These are phyloP conservation scores for Cryptophagus acutangulus DNA, from an alignment of 2,888 invertebrate genomes.

Conservation along the genomic window DNA sequence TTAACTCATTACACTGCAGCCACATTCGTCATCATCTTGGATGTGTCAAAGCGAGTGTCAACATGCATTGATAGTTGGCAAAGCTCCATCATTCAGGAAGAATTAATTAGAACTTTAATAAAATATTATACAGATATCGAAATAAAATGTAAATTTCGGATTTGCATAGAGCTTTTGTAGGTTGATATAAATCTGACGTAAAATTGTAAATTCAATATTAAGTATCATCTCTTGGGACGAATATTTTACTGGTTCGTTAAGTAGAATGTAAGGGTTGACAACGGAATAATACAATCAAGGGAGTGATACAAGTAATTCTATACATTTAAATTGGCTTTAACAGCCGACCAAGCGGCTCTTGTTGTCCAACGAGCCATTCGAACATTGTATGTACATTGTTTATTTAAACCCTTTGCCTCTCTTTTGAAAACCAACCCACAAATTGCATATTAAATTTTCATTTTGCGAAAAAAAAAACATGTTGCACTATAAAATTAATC, in stretches of 20 bases:
- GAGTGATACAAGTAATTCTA: conserved; percentile 47
- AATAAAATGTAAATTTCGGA: too few relatives aligned
- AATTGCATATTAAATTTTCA: conserved; percentile 9
- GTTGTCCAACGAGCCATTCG: conserved; percentile 30
- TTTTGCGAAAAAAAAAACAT: conserved; percentile 3
- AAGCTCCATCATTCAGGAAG: too few relatives aligned
- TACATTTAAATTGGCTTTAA: conserved; percentile 49
- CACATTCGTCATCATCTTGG: conserved; percentile 18
- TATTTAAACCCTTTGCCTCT: conserved; percentile 30
- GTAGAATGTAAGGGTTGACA: conserved; percentile 39
- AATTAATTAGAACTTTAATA: too few relatives aligned
- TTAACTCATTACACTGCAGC: conserved; percentile 7
- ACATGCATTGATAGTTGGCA: too few relatives aligned
- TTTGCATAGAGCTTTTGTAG: too few relatives aligned
- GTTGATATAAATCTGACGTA: conserved; percentile 15
- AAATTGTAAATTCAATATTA: conserved; percentile 33
- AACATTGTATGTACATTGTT: conserved; percentile 37
- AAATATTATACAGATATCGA: too few relatives aligned
- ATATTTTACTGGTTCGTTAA: conserved; percentile 45
- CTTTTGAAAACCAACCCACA: conserved; percentile 16
- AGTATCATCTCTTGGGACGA: conserved; percentile 37
- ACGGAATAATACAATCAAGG: conserved; percentile 43
- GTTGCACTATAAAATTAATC: conserved; percentile 13
- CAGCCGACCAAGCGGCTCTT: conserved; percentile 29
- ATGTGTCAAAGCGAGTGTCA: too few relatives aligned